Evolutionary conservation across 2,113 vertebrate genomes (phyloP), one percentile per base, ranked within the genome.

Genomic region (Turdus rufiventris): DNA sequence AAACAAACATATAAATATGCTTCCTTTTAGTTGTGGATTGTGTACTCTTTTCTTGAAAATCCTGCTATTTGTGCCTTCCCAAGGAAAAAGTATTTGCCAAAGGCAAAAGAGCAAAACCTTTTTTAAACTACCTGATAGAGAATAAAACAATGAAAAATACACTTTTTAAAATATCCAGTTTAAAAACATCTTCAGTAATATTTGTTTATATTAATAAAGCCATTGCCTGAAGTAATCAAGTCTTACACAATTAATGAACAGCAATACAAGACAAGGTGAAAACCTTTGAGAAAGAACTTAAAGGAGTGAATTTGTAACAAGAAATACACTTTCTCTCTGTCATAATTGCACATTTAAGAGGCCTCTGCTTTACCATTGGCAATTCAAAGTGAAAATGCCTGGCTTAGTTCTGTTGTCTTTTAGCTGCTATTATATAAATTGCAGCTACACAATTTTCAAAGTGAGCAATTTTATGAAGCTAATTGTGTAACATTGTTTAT

Each of bases 401-500:
- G 13, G 40, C 29, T 93, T 74, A 80, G 63, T 63, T 50, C 28
- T 91, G n/a, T 94, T 84, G 26, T 78, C 58, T 47, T 88, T 56
- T 53, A 91, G 38, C 25, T 89, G 18, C 61, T 58, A 17, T 71
- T 60, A 53, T 1, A 84, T 84, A 94, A 77, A 87, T 73, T 34
- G 34, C 33, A 93, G 75, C 31, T 83, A 60, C 57, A 80, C 68
- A 40, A 25, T 74, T 92, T 93, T 89, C 67, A 73, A 92, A 91
- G 77, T 31, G 20, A 94, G 76, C 63, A 77, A 58, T 94, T 88
- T 91, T 63, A 93, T 60, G 28, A 79, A 95, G 54, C 53, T 91
- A 83, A 85, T 92, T 92, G 62, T 91, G 36, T 77, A 93, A 56
- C 24, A 48, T 26, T 95, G 74, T 91, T 94, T 76, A 91, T 88